Base-by-base conservation (phyloP, 2,113 vertebrate genomes). In the Poicephalus gulielmi region DNA sequence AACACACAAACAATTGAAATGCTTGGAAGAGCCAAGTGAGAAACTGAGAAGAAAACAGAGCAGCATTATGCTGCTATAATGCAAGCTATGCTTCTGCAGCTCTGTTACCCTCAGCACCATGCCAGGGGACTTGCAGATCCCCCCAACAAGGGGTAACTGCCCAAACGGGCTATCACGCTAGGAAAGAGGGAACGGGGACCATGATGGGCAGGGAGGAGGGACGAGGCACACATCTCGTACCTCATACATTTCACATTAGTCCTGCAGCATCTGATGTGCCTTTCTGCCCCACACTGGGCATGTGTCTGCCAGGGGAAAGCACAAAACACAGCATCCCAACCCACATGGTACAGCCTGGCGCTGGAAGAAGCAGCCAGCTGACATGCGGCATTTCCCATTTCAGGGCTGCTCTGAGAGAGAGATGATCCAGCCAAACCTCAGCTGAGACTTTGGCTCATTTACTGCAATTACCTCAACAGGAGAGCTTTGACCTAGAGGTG, bases 281-380 rank as follows among this genome's bases (percentile, higher is more conserved):
- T 20, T 77, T 27, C 31, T 67, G 37, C n/a, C 53, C 73, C 35
- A 24, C 1, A 0, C 13, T 60, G 41, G 71, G 16, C 13, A 27
- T 1, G 7, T 33, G 16, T 43, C 59, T 79, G 28, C 35, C 6
- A 13, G 33, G 43, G 20, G 14, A 17, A 64, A 71, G 18, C 23
- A 57, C 19, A 50, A 13, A 17, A 22, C 37, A 25, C 11, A 80
- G 16, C 11, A 49, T 27, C 68, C 47, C 31, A 37, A 2, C 30
- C 19, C 30, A 12, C 1, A 0, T 6, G 8, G 33, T 41, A 24
- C 1, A 0, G 17, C 43, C 35, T n/a, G 23, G 30, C 53, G 7
- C 18, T 11, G 41, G 47, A 31, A 68, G 52, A 73, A 11, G 17
- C 41, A 46, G 30, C 17, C 37, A 44, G 37, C 39, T 77, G 41